phyloP scores from a whole-genome alignment of 2,888 invertebrate species.

The Ectropis crepuscularia region DNA sequence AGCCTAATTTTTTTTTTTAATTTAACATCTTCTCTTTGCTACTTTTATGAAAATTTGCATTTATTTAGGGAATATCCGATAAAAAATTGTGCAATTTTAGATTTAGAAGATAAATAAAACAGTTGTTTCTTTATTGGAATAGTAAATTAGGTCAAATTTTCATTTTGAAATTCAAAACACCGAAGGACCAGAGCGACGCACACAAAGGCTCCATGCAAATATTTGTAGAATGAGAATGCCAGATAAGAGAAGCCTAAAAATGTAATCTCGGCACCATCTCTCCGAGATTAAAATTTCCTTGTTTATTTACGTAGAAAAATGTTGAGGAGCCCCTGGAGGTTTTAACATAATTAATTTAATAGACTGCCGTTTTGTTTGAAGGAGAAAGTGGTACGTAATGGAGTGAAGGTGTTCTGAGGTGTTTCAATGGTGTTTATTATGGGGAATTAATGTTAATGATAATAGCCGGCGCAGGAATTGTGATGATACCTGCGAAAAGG shows the following conservation, averaged over 20 bases:
- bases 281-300: constrained; percentile 60
- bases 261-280: constrained; percentile 60
- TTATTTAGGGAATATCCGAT: no score
- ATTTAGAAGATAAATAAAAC: no score
- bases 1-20: no score
- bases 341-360: constrained; percentile 24
- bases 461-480: background rate
- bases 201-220: constrained; percentile 51
- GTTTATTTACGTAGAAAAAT: constrained; percentile 36
- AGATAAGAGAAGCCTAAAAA: constrained; percentile 61
- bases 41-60: no score
- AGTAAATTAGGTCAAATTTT: background rate
- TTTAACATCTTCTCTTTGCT: no score
- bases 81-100: no score
- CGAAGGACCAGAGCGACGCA: constrained; percentile 19
- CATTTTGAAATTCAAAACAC: constrained; percentile 1
- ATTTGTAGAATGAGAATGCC: constrained; percentile 57
- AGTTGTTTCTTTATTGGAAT: no score
- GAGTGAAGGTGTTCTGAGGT: constrained; percentile 8
- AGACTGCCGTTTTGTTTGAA: constrained; percentile 15
- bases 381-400: constrained; percentile 10
- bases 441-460: constrained; percentile 8
- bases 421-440: constrained; percentile 7
- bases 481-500: constrained; percentile 7
- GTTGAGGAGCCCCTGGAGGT: constrained; percentile 12